Base-by-base conservation (phyloP, 2,797 vertebrate species). In the Smutsia temminckii region DNA sequence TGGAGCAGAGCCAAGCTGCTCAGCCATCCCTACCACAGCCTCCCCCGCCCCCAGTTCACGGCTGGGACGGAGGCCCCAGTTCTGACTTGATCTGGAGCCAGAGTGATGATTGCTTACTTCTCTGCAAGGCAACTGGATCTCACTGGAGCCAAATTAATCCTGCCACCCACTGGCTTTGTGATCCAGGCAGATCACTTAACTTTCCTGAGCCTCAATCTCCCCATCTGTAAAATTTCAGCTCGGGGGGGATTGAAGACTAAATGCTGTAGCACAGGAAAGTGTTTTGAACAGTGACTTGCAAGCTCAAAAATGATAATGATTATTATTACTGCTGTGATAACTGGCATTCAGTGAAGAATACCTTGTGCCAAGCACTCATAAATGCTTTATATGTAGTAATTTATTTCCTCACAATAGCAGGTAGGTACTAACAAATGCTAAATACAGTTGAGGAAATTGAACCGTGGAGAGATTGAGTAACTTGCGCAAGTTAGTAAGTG, bases 1-100 rank as follows among this genome's bases (percentile, higher is more conserved):
- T 37, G 92, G 91, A 95, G 49, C 40, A 6, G 49, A 88, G 88
- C 83, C 74, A 6, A 96, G 91, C 83, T 94, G 37, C 83, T 81
- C 88, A 20, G 53, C 87, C 90, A 6, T 90, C 64, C 79, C 80
- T 25, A 17, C 89, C 94, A 40, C 40, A 71, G 93, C 80, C 86
- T 85, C 61, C 80, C 75, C 59, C 32, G 0, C 34, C 53, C 85
- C 80, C 10, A 51, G 91, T 84, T 95, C 92, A 29, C 0, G 5
- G 10, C 29, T 42, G 68, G 86, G 92, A 94, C 72, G 12, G 8
- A n/a, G 59, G 85, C 61, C 59, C 78, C 66, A 57, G 63, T 71
- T 78, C 55, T 40, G 42, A 93, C 96, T 93, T 68, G 93, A 40
- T 55, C 77, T 18, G 17, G 91, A 79, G 81, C 71, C 93, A 37